Percentiles rank a stretch among this genome's conserved stretches.
Evolutionary conservation across 2,888 invertebrate genomes (phyloP).

Genomic region (Selenia dentaria): DNA sequence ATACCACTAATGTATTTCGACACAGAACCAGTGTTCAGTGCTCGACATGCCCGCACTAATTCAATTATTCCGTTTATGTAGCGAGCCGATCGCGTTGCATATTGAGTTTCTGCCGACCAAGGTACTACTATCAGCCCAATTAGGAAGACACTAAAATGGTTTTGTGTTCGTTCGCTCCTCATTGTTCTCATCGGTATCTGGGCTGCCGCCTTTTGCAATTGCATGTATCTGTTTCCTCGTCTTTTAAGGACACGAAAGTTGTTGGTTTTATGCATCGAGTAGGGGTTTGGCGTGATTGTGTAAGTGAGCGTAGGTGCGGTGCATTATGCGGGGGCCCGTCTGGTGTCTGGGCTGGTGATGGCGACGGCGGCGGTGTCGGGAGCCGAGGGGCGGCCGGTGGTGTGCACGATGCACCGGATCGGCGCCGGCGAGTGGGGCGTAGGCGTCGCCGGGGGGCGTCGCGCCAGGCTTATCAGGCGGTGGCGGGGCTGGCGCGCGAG

Average conservation of each 20-base stretch:
- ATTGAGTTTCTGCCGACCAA: slow-evolving; percentile 70
- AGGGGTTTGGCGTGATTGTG: slow-evolving; percentile 61
- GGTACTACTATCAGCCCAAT: slow-evolving; percentile 71
- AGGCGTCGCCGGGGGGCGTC: slow-evolving; percentile 84
- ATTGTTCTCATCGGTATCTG: slow-evolving; percentile 77
- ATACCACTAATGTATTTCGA: slow-evolving; percentile 11
- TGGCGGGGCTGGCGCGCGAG: slow-evolving; percentile 81
- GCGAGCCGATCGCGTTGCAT: slow-evolving; percentile 74
- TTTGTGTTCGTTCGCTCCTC: slow-evolving; percentile 68
- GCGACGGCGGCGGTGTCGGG: slow-evolving; percentile 51
- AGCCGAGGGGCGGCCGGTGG: slow-evolving; percentile 74
- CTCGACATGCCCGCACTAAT: slow-evolving; percentile 69
- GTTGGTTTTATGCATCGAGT: slow-evolving; percentile 65
- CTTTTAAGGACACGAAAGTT: slow-evolving; percentile 82
- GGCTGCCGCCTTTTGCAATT: slow-evolving; percentile 72
- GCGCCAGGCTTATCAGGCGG: slow-evolving; percentile 83
- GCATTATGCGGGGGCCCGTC: slow-evolving; percentile 74
- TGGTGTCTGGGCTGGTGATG: slow-evolving; percentile 51
- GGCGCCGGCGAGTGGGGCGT: slow-evolving; percentile 78
- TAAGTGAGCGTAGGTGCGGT: slow-evolving; percentile 76
- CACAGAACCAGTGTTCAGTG: slow-evolving; percentile 47
- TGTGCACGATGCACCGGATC: slow-evolving; percentile 72
- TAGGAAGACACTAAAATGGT: slow-evolving; percentile 79
- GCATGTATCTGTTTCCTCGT: slow-evolving; percentile 63
- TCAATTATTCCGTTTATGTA: slow-evolving; percentile 80